Conservation (phyloP, 2,888 invertebrate genomes). For the Heteromyza rotundicornis region DNA sequence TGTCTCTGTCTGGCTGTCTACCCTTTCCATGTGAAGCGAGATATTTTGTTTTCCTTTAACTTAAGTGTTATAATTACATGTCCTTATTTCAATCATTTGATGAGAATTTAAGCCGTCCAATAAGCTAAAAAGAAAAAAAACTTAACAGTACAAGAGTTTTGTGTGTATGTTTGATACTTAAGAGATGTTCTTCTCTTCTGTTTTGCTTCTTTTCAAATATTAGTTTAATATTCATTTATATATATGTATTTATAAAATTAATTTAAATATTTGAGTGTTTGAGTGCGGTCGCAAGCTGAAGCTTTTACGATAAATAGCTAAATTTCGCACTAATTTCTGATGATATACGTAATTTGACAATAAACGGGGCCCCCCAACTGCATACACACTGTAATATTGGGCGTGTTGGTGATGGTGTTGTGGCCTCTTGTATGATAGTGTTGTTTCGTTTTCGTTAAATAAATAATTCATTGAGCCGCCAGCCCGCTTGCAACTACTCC, state of each 20-base stretch:
- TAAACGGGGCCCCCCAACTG: background rate
- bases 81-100: too few species aligned
- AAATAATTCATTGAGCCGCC: too few species aligned
- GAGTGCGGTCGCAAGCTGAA: background rate
- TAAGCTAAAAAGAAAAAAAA: too few species aligned
- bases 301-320: background rate
- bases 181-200: background rate
- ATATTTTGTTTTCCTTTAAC: too few species aligned
- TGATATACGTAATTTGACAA: conserved; percentile 27
- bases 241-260: background rate
- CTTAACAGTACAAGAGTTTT: background rate
- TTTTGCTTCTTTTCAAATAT: background rate
- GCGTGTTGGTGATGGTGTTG: conserved; percentile 18
- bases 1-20: too few species aligned
- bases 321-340: conserved; percentile 25
- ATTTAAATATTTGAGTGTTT: background rate
- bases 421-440: too few species aligned
- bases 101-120: too few species aligned
- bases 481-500: conserved; percentile 6
- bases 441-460: conserved; percentile 26
- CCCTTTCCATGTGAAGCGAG: too few species aligned
- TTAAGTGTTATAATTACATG: too few species aligned
- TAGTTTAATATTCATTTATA: background rate
- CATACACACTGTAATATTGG: conserved; percentile 6
- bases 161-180: background rate